phyloP scores from a whole-genome alignment of 2,113 vertebrate genomes.

The Mesitornis unicolor region DNA sequence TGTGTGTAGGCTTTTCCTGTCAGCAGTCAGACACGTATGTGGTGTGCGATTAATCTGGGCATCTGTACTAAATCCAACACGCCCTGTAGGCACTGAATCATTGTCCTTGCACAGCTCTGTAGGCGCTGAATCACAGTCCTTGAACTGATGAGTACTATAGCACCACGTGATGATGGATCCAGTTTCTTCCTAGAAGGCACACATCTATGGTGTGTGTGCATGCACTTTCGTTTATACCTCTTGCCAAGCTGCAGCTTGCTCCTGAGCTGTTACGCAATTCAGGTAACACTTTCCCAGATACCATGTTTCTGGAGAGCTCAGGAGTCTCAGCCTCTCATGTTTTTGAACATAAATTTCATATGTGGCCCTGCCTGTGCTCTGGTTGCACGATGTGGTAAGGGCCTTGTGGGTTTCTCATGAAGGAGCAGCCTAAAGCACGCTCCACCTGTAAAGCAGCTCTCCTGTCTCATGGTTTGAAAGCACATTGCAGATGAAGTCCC shows the following conservation, averaged over 20 bases:
- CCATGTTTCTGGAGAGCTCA: fast-evolving
- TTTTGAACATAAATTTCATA: fast-evolving
- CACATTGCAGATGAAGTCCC: neutral
- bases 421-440: neutral
- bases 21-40: neutral
- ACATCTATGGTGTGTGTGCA: fast-evolving
- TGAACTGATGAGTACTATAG: neutral
- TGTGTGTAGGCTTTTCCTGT: neutral
- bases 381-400: fast-evolving
- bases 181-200: neutral
- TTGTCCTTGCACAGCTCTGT: neutral
- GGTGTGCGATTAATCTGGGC: neutral
- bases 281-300: fast-evolving
- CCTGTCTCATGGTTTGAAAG: neutral
- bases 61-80: neutral
- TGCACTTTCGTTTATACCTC: fast-evolving
- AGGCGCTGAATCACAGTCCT: neutral
- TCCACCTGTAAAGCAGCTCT: neutral
- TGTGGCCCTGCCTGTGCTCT: neutral
- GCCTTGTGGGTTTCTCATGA: neutral
- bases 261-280: neutral
- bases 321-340: neutral
- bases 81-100: neutral
- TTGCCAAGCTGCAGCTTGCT: neutral
- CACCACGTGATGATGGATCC: neutral